Percentiles rank a stretch among this genome's conserved stretches.
phyloP scores from a whole-genome alignment of 2,797 vertebrate genomes.

The Eulemur albifrons region DNA sequence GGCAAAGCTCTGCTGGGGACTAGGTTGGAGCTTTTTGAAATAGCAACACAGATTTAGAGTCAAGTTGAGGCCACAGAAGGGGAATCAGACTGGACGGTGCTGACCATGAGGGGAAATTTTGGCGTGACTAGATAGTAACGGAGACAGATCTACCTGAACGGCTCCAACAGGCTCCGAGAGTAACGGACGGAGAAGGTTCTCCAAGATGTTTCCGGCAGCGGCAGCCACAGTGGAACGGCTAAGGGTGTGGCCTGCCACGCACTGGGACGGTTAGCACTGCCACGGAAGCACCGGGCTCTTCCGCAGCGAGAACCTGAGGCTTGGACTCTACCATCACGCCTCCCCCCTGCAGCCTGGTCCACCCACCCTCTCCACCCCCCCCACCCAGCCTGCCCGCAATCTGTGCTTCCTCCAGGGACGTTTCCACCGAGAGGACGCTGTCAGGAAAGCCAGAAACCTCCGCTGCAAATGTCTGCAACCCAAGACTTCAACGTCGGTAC shows the following conservation, averaged over 20 bases:
- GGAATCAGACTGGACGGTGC: not conserved
- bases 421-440: not conserved
- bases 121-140: fast-evolving
- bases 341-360: fast-evolving
- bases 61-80: not conserved
- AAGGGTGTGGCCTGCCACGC: not conserved
- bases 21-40: not conserved
- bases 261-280: not conserved
- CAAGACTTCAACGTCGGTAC: not conserved
- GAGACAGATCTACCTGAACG: not conserved
- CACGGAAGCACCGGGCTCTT: not conserved
- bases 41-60: not conserved
- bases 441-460: not conserved
- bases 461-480: not conserved
- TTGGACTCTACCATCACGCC: not conserved
- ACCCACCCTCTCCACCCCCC: not conserved
- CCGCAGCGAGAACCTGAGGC: not conserved
- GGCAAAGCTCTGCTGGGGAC: not conserved
- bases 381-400: not conserved
- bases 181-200: fast-evolving
- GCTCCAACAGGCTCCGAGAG: fast-evolving
- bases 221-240: not conserved
- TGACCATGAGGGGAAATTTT: not conserved
- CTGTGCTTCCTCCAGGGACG: not conserved
- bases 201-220: not conserved